Evolutionary conservation across 2,888 invertebrate species (phyloP), one percentile per base, ranked within the genome.

Genomic region (Hylaea fasciaria): DNA sequence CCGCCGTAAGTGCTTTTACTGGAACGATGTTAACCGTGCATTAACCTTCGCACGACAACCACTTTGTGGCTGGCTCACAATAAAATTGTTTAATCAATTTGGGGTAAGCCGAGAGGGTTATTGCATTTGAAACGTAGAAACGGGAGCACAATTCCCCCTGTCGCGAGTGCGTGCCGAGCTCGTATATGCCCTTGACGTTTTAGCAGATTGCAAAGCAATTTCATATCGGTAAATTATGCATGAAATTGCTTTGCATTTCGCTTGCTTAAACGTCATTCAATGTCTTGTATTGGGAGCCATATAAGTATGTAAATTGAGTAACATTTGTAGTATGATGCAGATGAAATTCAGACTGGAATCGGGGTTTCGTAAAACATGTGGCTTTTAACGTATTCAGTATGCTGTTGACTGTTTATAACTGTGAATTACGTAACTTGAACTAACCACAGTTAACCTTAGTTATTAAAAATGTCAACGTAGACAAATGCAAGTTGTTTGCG

Each of bases 121-220:
- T 57, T 56, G 54, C 49, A 56, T 56, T 52, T 52, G 43, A 44
- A 56, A 52, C 43, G 55, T 43, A 56, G 46, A 39, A 56, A 43
- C 43, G 16, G 48, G 55, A 51, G 41, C 47, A 51, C 48, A 48
- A 48, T 52, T 35, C 41, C 22, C 16, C 43, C 17, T 46, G 51
- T 55, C 52, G 43, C 56, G 55, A 50, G 37, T 59, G 59, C 58
- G 51, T 57, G 48, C 49, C 53, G 22, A 45, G 53, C 41, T 53
- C 51, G 39, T 47, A 56, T 57, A 54, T 61, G 61, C 58, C 61
- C 63, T 63, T 64, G 63, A 64, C 66, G 57, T 62, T 63, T 64
- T 50, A 63, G 63, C 56, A 60, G 50, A 66, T 57, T 64, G 58
- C 56, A 53, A 66, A 63, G 61, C 61, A 39, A 61, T 66, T 66